These are phyloP conservation scores for Serripes groenlandicus DNA, from an alignment of 2,888 invertebrate genomes.

Conservation along the genomic window DNA sequence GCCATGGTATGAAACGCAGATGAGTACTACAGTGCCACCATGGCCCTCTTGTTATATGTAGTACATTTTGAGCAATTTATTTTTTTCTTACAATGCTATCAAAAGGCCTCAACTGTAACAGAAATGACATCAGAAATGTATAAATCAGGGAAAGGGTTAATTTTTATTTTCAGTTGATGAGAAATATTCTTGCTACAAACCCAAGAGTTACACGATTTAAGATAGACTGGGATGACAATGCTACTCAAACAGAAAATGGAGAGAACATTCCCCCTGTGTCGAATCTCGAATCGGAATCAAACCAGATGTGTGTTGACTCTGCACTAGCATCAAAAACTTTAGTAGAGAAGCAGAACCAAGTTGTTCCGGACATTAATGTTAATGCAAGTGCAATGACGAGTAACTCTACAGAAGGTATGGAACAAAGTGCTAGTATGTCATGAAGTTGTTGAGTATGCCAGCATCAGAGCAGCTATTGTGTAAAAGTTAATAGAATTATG, in stretches of 20 bases:
- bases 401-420: constrained; percentile 63
- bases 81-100: not conserved
- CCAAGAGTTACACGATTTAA: constrained; percentile 98
- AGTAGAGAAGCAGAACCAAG: constrained; percentile 50
- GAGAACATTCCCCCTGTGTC: constrained; percentile 77
- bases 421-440: constrained; percentile 59
- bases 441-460: constrained; percentile 28
- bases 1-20: too few relatives aligned
- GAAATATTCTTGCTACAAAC: constrained; percentile 95
- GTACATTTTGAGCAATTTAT: not conserved
- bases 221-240: constrained; percentile 95
- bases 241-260: constrained; percentile 63
- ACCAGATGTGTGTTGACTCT: constrained; percentile 69
- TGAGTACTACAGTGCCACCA: too few relatives aligned
- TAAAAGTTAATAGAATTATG: not conserved
- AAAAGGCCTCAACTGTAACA: not conserved
- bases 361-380: constrained; percentile 55
- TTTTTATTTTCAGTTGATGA: constrained; percentile 89
- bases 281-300: constrained; percentile 77
- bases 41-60: too few relatives aligned
- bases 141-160: not conserved
- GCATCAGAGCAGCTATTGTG: not conserved
- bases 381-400: constrained; percentile 39
- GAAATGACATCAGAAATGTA: too few relatives aligned
- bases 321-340: constrained; percentile 41